Evolutionary conservation across 2,113 vertebrate genomes (phyloP).

Genomic region (Campylorhamphus procurvoides): DNA sequence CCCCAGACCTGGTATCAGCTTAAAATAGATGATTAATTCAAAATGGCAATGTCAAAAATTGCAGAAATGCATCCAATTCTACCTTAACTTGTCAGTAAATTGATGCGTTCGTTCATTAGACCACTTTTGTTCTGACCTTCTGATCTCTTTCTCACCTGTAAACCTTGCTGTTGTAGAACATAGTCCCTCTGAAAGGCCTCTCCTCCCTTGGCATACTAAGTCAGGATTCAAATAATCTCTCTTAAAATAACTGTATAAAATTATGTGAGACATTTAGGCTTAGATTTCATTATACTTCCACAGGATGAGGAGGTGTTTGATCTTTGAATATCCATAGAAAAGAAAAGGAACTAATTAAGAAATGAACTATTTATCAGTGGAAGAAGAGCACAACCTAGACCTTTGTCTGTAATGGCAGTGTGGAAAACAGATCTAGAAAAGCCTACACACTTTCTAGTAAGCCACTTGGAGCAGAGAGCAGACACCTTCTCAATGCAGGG

Average conservation of each 20-base stretch:
- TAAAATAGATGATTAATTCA: background rate
- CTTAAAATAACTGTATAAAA: conserved; percentile 43
- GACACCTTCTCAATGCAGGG: background rate
- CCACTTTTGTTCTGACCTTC: background rate
- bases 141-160: background rate
- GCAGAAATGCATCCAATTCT: background rate
- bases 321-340: conserved; percentile 12
- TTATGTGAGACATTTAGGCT: background rate
- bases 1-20: background rate
- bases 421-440: background rate
- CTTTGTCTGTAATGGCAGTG: background rate
- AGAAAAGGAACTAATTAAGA: conserved; percentile 19
- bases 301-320: conserved; percentile 13
- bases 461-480: background rate
- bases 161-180: background rate
- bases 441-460: background rate
- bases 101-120: background rate
- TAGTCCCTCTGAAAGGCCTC: background rate
- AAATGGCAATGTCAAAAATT: background rate
- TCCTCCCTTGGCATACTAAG: background rate
- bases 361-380: background rate
- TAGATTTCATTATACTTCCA: conserved; percentile 29
- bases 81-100: background rate
- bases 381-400: background rate
- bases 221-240: conserved; percentile 23